A percentile compares a stretch with the other conserved stretches of the same genome.
Conservation (phyloP, 2,888 invertebrate species). For the Athripsodes cinereus region DNA sequence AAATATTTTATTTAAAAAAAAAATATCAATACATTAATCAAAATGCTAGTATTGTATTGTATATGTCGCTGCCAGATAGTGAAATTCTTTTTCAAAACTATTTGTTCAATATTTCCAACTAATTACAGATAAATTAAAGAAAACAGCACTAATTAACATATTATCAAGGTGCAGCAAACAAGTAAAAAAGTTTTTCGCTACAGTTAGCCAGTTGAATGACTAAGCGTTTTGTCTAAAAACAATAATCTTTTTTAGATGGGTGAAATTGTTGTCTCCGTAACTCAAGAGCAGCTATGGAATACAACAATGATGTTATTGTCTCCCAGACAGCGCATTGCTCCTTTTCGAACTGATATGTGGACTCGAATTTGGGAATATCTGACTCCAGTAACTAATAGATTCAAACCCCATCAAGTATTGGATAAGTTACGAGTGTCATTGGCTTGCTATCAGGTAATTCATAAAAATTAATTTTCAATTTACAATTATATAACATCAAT, state of each 20-base stretch:
- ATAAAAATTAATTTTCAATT: background rate
- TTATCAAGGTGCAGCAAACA: no score
- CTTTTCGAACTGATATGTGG: constrained; percentile 78
- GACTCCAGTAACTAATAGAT: constrained; percentile 55
- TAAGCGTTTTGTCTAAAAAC: no score
- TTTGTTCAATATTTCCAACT: no score
- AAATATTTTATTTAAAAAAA: no score
- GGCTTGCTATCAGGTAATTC: constrained; percentile 70
- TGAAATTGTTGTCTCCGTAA: constrained; percentile 56
- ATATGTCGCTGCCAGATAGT: no score
- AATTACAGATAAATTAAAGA: no score
- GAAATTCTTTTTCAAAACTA: no score
- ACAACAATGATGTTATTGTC: constrained; percentile 78
- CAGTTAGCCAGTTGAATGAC: no score
- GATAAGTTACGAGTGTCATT: constrained; percentile 75
- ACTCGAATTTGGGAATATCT: constrained; percentile 73
- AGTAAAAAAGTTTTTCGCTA: no score
- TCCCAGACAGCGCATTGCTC: constrained; percentile 76
- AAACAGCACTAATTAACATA: no score
- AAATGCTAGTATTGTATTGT: no score
- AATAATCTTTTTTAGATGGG: constrained; percentile 40
- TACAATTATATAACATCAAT: background rate
- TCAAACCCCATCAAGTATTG: constrained; percentile 63
- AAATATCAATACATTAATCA: no score
- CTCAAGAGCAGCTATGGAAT: constrained; percentile 73